Base-by-base conservation (phyloP, 1,140 invertebrate species). In the Mycetomoellerius zeteki region DNA sequence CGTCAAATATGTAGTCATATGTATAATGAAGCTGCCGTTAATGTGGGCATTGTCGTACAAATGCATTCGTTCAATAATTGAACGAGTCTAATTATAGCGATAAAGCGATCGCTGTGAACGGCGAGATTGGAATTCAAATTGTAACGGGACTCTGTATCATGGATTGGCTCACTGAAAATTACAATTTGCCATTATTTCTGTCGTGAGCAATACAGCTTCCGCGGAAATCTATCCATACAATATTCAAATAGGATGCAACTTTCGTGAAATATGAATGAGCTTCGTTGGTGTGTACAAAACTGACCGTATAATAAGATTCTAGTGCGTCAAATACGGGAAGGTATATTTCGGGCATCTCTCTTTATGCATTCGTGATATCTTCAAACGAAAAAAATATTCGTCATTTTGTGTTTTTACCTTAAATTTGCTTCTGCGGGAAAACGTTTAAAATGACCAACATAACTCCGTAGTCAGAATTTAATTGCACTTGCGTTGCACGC, bases 401-500 rank as follows among this genome's bases (percentile, higher is more conserved):
- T 54, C n/a, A 24, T 54, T 30, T 27, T n/a, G 14, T 16, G 33
- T 30, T 56, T 69, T 80, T 65, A 65, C 3, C 24, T 72, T 33
- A 43, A 19, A 19, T 10, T 4, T 16, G 3, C 8, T 21, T 30
- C 60, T 19, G 7, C 19, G 37, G 30, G 37, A 33, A 60, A 73
- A 2, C 27, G 43, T 27, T 50, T 47, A 50, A 47, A 67, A 30
- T 21, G 37, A 12, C 14, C 67, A 10, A 75, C 21, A n/a, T 56
- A 72, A 43, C 58, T 86, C 47, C 47, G 19, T 50, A 50, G 14
- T 47, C 33, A 24, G 62, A 47, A 33, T 84, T 86, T 76, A 64
- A 75, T 71, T 73, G 30, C 89, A 90, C 86, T 90, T 77, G 90
- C 50, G 37, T 21, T 12, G 37, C 24, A 85, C 27, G 54, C 58